These are phyloP conservation scores for Steinernema hermaphroditum DNA, from an alignment of 2,888 invertebrate species.

Conservation along the genomic window DNA sequence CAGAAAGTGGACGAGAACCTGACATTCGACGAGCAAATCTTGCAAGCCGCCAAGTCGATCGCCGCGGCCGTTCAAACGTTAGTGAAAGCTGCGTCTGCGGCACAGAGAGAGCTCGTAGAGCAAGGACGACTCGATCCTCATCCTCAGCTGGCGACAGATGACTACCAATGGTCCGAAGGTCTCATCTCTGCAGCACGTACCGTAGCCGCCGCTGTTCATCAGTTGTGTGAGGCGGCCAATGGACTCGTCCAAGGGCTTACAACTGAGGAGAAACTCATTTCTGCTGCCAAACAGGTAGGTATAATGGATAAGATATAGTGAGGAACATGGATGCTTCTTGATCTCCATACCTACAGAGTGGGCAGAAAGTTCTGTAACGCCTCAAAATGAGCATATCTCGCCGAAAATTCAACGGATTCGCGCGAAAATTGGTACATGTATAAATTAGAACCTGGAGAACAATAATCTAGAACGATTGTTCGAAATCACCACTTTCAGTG, in stretches of 20 bases:
- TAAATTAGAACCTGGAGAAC: too few species aligned
- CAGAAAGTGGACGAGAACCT: slow-evolving; percentile 88
- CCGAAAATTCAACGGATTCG: too few species aligned
- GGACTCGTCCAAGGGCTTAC: slow-evolving; percentile 77
- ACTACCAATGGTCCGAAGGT: slow-evolving; percentile 66
- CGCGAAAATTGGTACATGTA: too few species aligned
- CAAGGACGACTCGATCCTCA: slow-evolving; percentile 46
- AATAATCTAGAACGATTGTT: too few species aligned
- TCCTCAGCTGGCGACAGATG: slow-evolving; percentile 40
- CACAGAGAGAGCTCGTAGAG: slow-evolving; percentile 84
- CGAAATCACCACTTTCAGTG: too few species aligned
- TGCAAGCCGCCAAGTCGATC: slow-evolving; percentile 95
- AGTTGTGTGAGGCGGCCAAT: slow-evolving; percentile 95
- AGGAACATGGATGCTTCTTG: too few species aligned
- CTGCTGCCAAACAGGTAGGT: slow-evolving; percentile 78
- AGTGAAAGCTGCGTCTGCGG: slow-evolving; percentile 92
- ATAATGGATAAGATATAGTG: too few species aligned
- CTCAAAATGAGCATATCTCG: too few species aligned
- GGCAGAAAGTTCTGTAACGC: too few species aligned
- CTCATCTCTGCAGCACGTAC: slow-evolving; percentile 75
- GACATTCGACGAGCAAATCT: slow-evolving; percentile 98
- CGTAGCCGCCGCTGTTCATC: slow-evolving; percentile 95
- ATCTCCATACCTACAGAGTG: too few species aligned
- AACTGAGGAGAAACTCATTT: slow-evolving; percentile 88
- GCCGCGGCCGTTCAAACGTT: slow-evolving; percentile 91